These are phyloP conservation scores for Rhinogobio ventralis DNA, from an alignment of 2,797 vertebrate species.

Conservation along the genomic window DNA sequence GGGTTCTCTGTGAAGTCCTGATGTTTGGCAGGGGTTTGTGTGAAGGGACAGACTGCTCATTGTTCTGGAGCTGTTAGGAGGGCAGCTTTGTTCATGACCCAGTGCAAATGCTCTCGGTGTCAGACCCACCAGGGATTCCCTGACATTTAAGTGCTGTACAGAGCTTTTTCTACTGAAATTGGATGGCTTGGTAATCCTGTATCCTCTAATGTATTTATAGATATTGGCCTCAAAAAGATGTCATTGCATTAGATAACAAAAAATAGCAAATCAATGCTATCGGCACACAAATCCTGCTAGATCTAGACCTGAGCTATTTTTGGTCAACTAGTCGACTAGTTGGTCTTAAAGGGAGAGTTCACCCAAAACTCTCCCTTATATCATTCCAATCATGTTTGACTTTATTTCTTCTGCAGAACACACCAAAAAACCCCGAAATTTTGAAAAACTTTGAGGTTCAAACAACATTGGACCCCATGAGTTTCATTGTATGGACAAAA, in stretches of 20 bases:
- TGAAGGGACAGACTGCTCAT: slow-evolving; percentile 39
- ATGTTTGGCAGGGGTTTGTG: slow-evolving; percentile 32
- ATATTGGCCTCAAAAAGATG: background rate
- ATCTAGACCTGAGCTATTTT: too few relatives aligned
- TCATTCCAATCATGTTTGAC: background rate
- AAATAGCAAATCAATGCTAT: background rate
- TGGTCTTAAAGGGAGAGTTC: background rate
- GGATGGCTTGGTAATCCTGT: background rate
- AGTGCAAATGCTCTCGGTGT: slow-evolving; percentile 14
- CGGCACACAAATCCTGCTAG: background rate
- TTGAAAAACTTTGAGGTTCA: background rate
- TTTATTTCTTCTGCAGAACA: background rate
- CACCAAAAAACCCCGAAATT: too few relatives aligned
- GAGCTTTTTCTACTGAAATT: background rate
- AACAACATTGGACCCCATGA: background rate
- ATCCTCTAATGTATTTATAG: background rate
- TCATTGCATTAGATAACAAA: background rate
- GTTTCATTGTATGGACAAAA: background rate
- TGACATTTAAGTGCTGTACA: slow-evolving; percentile 13
- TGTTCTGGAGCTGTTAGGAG: slow-evolving; percentile 48
- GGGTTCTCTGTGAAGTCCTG: slow-evolving; percentile 29
- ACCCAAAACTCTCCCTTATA: background rate
- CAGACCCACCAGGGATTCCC: slow-evolving; percentile 22
- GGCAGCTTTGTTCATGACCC: slow-evolving; percentile 31
- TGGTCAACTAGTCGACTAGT: background rate